Conservation (phyloP, 2,888 invertebrate genomes). For the Drosophila rellima region DNA sequence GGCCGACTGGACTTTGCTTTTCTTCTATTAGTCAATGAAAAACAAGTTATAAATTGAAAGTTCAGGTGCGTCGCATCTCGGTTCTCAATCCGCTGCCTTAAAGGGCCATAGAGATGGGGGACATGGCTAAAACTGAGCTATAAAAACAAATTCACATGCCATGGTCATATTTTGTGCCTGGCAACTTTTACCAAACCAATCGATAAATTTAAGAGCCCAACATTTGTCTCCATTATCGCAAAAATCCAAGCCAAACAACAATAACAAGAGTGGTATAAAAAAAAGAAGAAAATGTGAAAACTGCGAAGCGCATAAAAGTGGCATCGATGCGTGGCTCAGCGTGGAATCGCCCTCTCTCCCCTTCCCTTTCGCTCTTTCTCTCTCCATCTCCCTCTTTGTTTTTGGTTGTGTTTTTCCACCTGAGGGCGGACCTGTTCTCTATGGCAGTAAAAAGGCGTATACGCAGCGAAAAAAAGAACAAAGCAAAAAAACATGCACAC, state of each 20-base stretch:
- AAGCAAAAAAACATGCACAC: not conserved
- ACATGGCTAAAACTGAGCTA: slow-evolving; percentile 24
- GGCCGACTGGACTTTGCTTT: slow-evolving; percentile 49
- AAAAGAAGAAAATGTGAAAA: slow-evolving; percentile 51
- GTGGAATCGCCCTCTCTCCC: slow-evolving; percentile 48
- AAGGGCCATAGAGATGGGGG: slow-evolving; percentile 28
- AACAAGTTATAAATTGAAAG: slow-evolving; percentile 74
- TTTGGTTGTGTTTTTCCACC: slow-evolving; percentile 35
- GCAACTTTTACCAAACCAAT: slow-evolving; percentile 66
- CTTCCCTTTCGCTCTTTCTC: too few species aligned
- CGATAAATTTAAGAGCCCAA: slow-evolving; percentile 79
- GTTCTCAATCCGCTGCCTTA: slow-evolving; percentile 37
- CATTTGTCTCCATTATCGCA: slow-evolving; percentile 81
- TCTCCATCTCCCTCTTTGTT: not conserved
- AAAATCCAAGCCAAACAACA: slow-evolving; percentile 69
- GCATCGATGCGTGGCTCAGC: slow-evolving; percentile 74
- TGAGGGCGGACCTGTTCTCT: slow-evolving; percentile 40
- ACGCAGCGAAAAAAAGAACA: slow-evolving; percentile 34
- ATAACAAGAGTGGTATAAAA: slow-evolving; percentile 22
- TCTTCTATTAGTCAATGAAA: slow-evolving; percentile 67
- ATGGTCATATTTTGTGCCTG: slow-evolving; percentile 61
- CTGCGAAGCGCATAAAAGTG: slow-evolving; percentile 75
- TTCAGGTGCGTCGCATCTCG: slow-evolving; percentile 54
- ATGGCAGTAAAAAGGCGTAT: slow-evolving; percentile 72
- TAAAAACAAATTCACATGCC: slow-evolving; percentile 69